A percentile compares a stretch with the other conserved stretches of the same genome.
phyloP scores from a whole-genome alignment of 64 coral and sea anemone genomes.

The Montipora foliosa region DNA sequence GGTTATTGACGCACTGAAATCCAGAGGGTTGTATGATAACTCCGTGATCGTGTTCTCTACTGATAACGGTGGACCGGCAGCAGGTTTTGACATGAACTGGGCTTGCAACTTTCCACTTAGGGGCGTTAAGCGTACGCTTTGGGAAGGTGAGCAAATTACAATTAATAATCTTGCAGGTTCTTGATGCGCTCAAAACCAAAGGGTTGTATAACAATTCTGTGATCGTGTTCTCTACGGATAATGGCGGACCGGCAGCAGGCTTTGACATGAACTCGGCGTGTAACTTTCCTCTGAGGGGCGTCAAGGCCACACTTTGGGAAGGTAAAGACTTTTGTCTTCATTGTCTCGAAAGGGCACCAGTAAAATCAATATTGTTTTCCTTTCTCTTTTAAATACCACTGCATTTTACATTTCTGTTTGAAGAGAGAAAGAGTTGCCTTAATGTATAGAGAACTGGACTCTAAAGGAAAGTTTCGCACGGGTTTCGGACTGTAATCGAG shows the following conservation, averaged over 20 bases:
- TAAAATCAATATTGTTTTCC: too few species aligned
- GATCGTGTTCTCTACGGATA: slow-evolving; percentile 89
- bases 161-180: slow-evolving; percentile 48
- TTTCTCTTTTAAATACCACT: too few species aligned
- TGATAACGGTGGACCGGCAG: slow-evolving; percentile 88
- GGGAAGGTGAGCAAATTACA: background rate
- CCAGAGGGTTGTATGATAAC: slow-evolving; percentile 21
- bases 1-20: slow-evolving; percentile 21
- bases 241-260: slow-evolving; percentile 88
- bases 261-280: slow-evolving; percentile 38
- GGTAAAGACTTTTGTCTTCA: background rate
- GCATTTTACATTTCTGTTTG: too few species aligned
- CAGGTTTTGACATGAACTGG: slow-evolving; percentile 87
- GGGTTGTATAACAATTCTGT: slow-evolving; percentile 86
- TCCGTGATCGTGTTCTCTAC: slow-evolving; percentile 63
- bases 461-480: too few species aligned
- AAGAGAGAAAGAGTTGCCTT: too few species aligned
- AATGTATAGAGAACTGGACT: too few species aligned
- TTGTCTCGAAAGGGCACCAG: too few species aligned
- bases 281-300: slow-evolving; percentile 17
- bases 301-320: slow-evolving; percentile 37
- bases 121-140: background rate
- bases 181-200: slow-evolving; percentile 64
- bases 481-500: too few species aligned
- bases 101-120: slow-evolving; percentile 85